Conservation (phyloP, 1,140 invertebrate genomes). For the Scaptomyza montana region DNA sequence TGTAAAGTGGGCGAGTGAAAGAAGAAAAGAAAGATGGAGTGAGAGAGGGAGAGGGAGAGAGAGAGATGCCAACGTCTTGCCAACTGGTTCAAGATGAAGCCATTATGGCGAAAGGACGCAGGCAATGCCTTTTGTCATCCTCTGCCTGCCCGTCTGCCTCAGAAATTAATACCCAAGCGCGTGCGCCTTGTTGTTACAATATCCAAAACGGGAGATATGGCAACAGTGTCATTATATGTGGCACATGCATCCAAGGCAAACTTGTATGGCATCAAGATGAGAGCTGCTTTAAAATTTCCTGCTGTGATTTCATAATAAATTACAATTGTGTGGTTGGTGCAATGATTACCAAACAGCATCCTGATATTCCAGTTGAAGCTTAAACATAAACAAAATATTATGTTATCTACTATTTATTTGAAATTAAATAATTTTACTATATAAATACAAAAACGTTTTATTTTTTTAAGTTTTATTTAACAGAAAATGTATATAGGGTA, state of each 20-base stretch:
- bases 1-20: constrained; percentile 37
- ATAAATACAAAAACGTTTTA: too few relatives aligned
- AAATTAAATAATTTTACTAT: too few relatives aligned
- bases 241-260: constrained; percentile 12
- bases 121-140: constrained; percentile 30
- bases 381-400: too few relatives aligned
- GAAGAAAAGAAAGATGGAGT: neutral
- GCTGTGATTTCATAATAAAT: constrained; percentile 1
- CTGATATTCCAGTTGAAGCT: too few relatives aligned
- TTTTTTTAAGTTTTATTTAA: neutral
- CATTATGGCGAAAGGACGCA: constrained; percentile 4
- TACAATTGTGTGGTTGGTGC: neutral
- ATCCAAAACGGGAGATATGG: neutral
- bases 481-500: neutral
- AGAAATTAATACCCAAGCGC: constrained; percentile 19
- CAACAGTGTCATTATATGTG: constrained; percentile 11
- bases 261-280: constrained; percentile 20
- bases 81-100: constrained; percentile 66
- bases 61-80: constrained; percentile 35
- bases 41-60: constrained; percentile 28
- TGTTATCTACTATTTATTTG: too few relatives aligned
- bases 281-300: constrained; percentile 21
- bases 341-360: too few relatives aligned
- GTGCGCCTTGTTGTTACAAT: neutral
- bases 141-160: neutral